Evolutionary conservation across 35 echinoderm and acorn worm genomes (phyloP).

Genomic region (Heliocidaris tuberculata): DNA sequence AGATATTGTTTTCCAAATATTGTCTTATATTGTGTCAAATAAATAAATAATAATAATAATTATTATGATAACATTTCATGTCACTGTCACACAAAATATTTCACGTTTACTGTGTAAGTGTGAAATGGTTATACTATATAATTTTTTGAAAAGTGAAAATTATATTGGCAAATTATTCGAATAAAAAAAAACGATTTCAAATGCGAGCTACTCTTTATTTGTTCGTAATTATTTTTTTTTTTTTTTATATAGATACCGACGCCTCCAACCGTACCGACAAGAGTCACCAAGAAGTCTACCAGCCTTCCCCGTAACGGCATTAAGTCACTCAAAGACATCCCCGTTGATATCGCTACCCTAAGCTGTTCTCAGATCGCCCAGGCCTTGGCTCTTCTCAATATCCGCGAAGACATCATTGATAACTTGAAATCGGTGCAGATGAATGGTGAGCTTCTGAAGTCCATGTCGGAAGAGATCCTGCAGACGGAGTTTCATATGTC

Average conservation of each 20-base stretch:
- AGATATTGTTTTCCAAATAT: neutral
- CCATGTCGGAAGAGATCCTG: neutral
- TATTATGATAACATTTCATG: too few relatives aligned
- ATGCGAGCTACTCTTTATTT: too few relatives aligned
- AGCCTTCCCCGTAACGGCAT: neutral
- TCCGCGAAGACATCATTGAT: neutral
- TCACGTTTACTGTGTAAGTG: too few relatives aligned
- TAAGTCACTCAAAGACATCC: neutral
- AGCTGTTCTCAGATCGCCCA: neutral
- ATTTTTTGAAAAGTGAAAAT: too few relatives aligned
- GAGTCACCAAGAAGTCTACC: neutral
- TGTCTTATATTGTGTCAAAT: neutral
- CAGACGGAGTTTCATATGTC: neutral
- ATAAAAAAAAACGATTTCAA: too few relatives aligned
- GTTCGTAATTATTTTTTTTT: neutral
- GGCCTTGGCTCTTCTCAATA: neutral
- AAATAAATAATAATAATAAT: neutral
- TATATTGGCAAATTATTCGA: too few relatives aligned
- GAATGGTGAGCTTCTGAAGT: neutral
- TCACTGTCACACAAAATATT: too few relatives aligned
- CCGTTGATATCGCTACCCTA: neutral
- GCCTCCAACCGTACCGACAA: neutral
- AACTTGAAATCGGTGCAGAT: neutral
- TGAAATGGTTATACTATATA: too few relatives aligned
- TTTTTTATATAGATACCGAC: neutral